Percentiles rank a stretch among this genome's conserved stretches.
phyloP scores from a whole-genome alignment of 2,888 invertebrate genomes.

The Ptilodon capucinus region DNA sequence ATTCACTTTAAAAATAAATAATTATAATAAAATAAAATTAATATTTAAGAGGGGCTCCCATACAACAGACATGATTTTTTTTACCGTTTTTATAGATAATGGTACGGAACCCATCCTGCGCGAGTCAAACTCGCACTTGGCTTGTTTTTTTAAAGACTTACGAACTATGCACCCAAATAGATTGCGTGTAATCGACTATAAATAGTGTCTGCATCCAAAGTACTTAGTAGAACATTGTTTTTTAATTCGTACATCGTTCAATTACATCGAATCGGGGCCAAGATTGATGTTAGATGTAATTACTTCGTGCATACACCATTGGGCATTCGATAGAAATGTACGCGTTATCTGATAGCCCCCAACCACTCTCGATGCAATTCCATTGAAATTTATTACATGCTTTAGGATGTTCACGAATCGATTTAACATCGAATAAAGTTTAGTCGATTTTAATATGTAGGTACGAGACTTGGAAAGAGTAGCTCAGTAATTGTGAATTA shows the following conservation, averaged over 20 bases:
- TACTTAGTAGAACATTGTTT: slow-evolving; percentile 20
- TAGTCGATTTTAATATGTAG: too few species aligned
- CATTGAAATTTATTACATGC: slow-evolving; percentile 6
- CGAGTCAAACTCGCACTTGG: too few species aligned
- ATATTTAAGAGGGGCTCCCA: too few species aligned
- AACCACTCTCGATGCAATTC: slow-evolving; percentile 11
- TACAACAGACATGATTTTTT: too few species aligned
- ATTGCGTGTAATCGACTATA: neutral
- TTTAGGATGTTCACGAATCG: neutral
- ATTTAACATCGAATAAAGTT: neutral
- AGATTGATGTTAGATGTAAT: slow-evolving; percentile 51
- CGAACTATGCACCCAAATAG: too few species aligned
- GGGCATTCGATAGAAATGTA: slow-evolving; percentile 33
- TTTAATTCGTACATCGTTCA: slow-evolving; percentile 23
- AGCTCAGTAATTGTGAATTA: too few species aligned
- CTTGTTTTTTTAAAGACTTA: too few species aligned
- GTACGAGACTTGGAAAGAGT: too few species aligned
- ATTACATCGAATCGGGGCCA: slow-evolving; percentile 24
- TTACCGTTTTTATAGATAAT: too few species aligned
- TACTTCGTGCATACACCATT: slow-evolving; percentile 40
- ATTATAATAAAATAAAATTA: too few species aligned
- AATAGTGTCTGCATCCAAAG: slow-evolving; percentile 5
- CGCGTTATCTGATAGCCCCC: slow-evolving; percentile 6
- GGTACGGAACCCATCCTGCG: too few species aligned
- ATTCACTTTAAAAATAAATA: too few species aligned